phyloP scores from a whole-genome alignment of 53 echinoderm and acorn worm genomes.

The Henricia sp. region DNA sequence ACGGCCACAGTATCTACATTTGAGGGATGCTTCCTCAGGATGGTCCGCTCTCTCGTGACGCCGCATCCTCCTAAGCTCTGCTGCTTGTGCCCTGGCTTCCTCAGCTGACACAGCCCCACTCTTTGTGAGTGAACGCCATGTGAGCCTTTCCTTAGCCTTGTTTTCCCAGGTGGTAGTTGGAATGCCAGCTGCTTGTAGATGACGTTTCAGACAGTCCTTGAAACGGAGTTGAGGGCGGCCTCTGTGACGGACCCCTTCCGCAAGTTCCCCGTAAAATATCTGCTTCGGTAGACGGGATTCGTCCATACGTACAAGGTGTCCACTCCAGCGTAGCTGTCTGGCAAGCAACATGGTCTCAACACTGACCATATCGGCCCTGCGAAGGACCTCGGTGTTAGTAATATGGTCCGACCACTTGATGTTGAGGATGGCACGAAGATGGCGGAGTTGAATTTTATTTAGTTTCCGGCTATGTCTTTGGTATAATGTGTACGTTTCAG shows the following conservation, averaged over 20 bases:
- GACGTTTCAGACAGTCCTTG: conserved; percentile 10
- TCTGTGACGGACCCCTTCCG: not conserved
- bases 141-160: too few species aligned
- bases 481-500: conserved; percentile 9
- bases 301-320: conserved; percentile 44
- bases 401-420: not conserved
- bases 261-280: conserved; percentile 55
- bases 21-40: too few species aligned
- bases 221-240: conserved; percentile 7
- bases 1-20: too few species aligned
- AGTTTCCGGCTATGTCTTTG: not conserved
- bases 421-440: not conserved
- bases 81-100: too few species aligned
- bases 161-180: too few species aligned
- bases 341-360: conserved; percentile 13
- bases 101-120: too few species aligned
- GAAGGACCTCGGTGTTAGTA: not conserved
- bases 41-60: too few species aligned
- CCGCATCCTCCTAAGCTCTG: too few species aligned
- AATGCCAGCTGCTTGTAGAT: too few species aligned
- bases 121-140: too few species aligned
- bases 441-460: not conserved
- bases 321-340: conserved; percentile 55
- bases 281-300: conserved; percentile 46
- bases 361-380: conserved; percentile 40